phyloP scores from a whole-genome alignment of 2,888 invertebrate genomes.

The Drosophila melanosoma region DNA sequence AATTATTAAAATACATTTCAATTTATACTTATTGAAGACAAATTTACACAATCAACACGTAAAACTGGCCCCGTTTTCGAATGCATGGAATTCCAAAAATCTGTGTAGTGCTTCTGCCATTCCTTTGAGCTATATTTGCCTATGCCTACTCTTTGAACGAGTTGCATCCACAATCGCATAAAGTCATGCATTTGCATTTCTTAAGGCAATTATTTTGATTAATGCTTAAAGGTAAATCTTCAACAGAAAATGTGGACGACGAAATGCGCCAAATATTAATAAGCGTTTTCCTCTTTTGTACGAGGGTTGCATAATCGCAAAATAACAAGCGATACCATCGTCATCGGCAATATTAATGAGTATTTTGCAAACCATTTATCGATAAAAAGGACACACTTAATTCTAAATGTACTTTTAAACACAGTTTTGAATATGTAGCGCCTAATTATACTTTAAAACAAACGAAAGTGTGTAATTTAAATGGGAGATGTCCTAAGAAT shows the following conservation, averaged over 20 bases:
- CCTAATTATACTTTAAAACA: neutral
- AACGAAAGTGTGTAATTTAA: neutral
- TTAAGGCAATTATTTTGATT: neutral
- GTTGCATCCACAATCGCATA: slow-evolving; percentile 34
- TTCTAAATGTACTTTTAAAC: neutral
- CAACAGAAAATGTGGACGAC: neutral
- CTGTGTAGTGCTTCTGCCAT: slow-evolving; percentile 32
- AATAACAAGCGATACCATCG: neutral
- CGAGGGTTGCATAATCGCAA: slow-evolving; percentile 6
- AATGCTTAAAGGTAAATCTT: neutral
- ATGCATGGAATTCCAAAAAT: slow-evolving; percentile 29
- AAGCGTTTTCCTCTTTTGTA: neutral
- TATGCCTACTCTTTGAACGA: slow-evolving; percentile 18
- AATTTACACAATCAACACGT: slow-evolving; percentile 22
- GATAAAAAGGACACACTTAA: neutral
- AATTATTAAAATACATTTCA: neutral
- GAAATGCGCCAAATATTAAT: neutral
- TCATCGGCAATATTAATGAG: neutral
- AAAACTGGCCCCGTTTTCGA: slow-evolving; percentile 5
- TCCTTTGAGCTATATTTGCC: slow-evolving; percentile 16
- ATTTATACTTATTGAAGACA: neutral
- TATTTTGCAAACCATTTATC: slow-evolving; percentile 1
- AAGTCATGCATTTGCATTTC: slow-evolving; percentile 37
- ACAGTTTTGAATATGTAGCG: neutral
- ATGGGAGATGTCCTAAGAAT: neutral